These are phyloP conservation scores for Protodeltote pygarga DNA, from an alignment of 2,888 invertebrate genomes.

Conservation along the genomic window DNA sequence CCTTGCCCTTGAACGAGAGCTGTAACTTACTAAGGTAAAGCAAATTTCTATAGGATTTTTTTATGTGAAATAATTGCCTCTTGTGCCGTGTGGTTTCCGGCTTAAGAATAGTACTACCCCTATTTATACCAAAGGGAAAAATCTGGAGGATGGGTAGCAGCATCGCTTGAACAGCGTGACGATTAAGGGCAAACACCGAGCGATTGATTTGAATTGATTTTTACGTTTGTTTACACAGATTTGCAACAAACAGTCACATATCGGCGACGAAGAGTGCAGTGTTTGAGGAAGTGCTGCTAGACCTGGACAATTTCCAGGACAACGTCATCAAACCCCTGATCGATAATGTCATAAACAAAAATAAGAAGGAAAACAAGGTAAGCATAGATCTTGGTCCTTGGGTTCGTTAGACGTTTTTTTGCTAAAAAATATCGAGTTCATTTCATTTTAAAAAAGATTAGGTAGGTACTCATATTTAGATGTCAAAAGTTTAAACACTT, in stretches of 20 bases:
- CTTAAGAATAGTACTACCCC: too few relatives aligned
- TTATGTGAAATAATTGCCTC: too few relatives aligned
- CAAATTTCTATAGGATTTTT: neutral
- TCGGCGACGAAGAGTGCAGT: constrained; percentile 63
- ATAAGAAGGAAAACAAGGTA: constrained; percentile 24
- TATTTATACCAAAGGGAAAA: too few relatives aligned
- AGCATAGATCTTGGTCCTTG: too few relatives aligned
- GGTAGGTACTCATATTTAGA: too few relatives aligned
- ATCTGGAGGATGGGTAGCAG: too few relatives aligned
- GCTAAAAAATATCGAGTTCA: neutral
- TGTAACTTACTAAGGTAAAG: constrained; percentile 66
- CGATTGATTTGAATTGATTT: too few relatives aligned
- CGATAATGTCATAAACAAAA: constrained; percentile 9
- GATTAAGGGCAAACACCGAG: too few relatives aligned
- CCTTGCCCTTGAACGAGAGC: constrained; percentile 58
- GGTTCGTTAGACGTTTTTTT: neutral
- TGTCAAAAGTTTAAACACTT: too few relatives aligned
- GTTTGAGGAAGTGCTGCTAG: constrained; percentile 64
- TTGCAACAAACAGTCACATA: constrained; percentile 70
- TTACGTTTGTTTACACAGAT: constrained; percentile 54
- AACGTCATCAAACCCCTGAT: constrained; percentile 58
- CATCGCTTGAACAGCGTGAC: too few relatives aligned
- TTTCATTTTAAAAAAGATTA: too few relatives aligned
- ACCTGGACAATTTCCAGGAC: constrained; percentile 63
- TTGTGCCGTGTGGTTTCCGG: too few relatives aligned